A percentile compares a stretch with the other conserved stretches of the same genome.
phyloP scores from a whole-genome alignment of 2,888 invertebrate genomes.

The Andrena flavipes region DNA sequence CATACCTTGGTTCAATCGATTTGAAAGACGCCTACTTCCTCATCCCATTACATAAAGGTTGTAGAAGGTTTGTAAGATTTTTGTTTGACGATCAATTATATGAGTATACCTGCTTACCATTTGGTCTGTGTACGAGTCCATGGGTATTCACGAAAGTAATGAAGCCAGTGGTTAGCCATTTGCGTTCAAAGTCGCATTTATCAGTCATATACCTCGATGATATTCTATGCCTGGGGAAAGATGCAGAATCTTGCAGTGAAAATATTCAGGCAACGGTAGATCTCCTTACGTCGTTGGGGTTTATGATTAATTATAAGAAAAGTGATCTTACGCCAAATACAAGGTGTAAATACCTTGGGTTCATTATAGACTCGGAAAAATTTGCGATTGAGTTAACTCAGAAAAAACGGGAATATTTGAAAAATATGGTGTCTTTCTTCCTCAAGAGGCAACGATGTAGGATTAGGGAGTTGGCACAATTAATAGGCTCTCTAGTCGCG shows the following conservation, averaged over 20 bases:
- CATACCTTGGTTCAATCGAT: neutral
- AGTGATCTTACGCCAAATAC: neutral
- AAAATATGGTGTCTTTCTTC: constrained; percentile 4
- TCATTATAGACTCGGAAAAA: constrained; percentile 1
- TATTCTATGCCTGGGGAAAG: neutral
- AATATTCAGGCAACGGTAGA: neutral
- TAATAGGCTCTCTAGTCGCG: neutral
- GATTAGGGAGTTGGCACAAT: neutral
- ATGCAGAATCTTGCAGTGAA: neutral
- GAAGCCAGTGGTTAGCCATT: neutral
- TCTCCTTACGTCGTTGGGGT: neutral
- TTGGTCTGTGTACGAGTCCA: constrained; percentile 9
- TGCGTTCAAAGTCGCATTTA: neutral
- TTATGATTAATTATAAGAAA: constrained; percentile 25
- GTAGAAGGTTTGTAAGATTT: neutral
- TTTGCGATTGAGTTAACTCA: neutral
- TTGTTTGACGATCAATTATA: neutral
- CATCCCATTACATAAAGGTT: neutral
- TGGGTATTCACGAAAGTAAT: constrained; percentile 28
- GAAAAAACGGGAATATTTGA: neutral
- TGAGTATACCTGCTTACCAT: constrained; percentile 8
- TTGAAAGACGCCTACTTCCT: neutral
- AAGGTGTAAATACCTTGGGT: constrained; percentile 16
- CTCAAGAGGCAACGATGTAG: neutral
- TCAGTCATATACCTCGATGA: constrained; percentile 20